Percentiles rank a stretch among this genome's conserved stretches.
Conservation (phyloP, 2,113 vertebrate genomes). For the Urocolius indicus region DNA sequence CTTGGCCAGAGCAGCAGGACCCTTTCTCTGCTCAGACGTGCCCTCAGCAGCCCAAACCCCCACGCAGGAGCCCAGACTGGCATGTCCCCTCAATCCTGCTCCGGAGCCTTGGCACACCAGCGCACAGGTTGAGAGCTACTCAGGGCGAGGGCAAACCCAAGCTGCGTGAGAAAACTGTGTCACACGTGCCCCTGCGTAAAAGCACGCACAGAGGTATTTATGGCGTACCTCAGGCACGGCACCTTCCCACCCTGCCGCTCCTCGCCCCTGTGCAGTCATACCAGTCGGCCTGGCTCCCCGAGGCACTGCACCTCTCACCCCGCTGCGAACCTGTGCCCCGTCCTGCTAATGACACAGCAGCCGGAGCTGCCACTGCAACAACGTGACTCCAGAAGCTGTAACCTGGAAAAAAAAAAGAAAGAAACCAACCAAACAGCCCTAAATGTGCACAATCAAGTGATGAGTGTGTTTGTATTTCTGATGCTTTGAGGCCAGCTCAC, state of each 20-base stretch:
- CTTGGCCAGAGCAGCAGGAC: neutral
- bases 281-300: constrained; percentile 25
- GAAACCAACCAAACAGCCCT: neutral
- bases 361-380: neutral
- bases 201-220: constrained; percentile 22
- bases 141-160: neutral
- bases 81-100: fast-evolving
- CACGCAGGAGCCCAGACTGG: fast-evolving
- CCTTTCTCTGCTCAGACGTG: fast-evolving
- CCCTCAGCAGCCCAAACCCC: neutral
- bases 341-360: constrained; percentile 59
- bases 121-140: fast-evolving
- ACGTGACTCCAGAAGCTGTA: constrained; percentile 45
- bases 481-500: constrained; percentile 65
- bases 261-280: neutral
- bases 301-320: neutral
- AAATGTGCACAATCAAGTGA: constrained; percentile 55
- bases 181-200: neutral
- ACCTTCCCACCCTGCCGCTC: constrained; percentile 21
- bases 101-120: fast-evolving
- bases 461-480: constrained; percentile 64
- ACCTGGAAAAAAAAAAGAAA: neutral
- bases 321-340: neutral
- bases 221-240: neutral
- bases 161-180: constrained; percentile 17